Evolutionary conservation across 2,888 invertebrate genomes (phyloP).

Genomic region (Lepidocyrtoides sp.): DNA sequence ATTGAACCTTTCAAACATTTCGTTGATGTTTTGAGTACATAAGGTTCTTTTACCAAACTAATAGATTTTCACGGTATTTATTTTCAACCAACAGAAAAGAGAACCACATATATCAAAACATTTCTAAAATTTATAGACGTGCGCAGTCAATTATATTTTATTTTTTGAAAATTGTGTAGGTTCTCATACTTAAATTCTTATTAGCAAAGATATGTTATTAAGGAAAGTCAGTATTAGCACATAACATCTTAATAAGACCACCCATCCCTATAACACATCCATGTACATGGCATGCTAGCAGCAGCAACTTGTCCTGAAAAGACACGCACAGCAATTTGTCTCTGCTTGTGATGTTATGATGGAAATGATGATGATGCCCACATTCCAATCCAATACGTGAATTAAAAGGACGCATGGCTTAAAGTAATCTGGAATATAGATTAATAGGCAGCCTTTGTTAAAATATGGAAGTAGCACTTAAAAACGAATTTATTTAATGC

Average conservation of each 20-base stretch:
- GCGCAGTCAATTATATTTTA: no score
- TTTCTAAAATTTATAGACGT: no score
- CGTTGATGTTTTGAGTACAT: no score
- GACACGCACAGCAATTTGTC: slow-evolving; percentile 30
- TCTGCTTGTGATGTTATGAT: neutral
- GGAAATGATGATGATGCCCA: neutral
- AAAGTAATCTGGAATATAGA: neutral
- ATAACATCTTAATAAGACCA: slow-evolving; percentile 14
- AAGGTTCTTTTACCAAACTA: no score
- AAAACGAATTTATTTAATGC: no score
- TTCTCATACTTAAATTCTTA: neutral
- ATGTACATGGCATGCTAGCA: neutral
- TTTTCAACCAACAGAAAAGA: no score
- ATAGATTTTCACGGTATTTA: no score
- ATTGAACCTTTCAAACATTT: no score
- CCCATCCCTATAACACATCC: neutral
- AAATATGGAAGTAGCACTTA: no score
- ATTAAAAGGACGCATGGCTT: neutral
- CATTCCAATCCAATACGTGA: neutral
- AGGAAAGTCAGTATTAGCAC: slow-evolving; percentile 15
- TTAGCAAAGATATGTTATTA: neutral
- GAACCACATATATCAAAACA: no score
- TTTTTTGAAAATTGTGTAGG: neutral
- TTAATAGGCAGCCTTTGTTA: no score
- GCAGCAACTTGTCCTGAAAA: neutral